Conservation (phyloP, 2,113 vertebrate species). For the Zosterops lateralis region DNA sequence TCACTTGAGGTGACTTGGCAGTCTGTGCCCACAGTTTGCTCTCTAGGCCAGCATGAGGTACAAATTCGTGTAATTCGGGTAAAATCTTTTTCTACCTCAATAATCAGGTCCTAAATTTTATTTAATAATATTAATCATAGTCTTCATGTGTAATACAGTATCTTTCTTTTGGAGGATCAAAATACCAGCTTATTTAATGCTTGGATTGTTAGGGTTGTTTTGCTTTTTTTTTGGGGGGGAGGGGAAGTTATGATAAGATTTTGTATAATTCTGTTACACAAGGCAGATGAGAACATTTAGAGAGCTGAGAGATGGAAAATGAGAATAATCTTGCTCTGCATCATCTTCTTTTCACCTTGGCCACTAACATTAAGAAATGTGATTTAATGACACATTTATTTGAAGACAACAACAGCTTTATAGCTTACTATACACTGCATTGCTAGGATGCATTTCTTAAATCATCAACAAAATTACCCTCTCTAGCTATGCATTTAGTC, state of each 20-base stretch:
- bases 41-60: background rate
- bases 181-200: background rate
- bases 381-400: background rate
- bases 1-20: background rate
- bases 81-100: background rate
- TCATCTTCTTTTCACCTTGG: background rate
- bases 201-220: background rate
- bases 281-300: background rate
- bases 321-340: background rate
- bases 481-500: background rate
- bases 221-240: background rate
- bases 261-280: background rate
- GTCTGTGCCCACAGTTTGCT: background rate
- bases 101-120: background rate
- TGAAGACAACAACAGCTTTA: background rate
- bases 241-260: background rate
- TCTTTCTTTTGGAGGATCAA: background rate
- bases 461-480: constrained; percentile 5
- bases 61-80: background rate
- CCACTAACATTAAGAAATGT: background rate
- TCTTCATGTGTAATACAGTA: background rate
- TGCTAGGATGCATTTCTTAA: constrained; percentile 3
- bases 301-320: background rate
- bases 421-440: background rate
- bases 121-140: background rate